phyloP scores from a whole-genome alignment of 2,113 vertebrate genomes.

The Ctenodactylus gundi region DNA sequence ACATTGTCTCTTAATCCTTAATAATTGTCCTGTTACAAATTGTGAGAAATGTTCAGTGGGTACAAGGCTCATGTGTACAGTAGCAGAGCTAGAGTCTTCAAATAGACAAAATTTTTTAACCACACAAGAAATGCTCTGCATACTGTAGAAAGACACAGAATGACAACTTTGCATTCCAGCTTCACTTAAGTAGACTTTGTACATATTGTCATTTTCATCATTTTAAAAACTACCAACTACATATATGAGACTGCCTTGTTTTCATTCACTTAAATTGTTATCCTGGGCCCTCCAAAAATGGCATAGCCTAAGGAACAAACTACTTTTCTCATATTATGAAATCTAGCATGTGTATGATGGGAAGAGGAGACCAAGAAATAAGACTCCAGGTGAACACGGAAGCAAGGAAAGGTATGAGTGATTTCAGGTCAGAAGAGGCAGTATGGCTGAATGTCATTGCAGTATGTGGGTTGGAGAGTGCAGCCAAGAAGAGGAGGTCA shows the following conservation, averaged over 20 bases:
- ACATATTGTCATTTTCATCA: not conserved
- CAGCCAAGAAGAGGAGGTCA: not conserved
- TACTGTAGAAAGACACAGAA: not conserved
- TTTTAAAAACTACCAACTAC: not conserved
- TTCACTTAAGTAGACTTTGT: not conserved
- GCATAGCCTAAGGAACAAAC: not conserved
- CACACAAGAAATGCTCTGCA: not conserved
- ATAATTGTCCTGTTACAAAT: conserved; percentile 60
- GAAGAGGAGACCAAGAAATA: not conserved
- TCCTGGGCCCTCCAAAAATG: not conserved
- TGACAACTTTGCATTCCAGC: not conserved
- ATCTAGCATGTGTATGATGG: not conserved
- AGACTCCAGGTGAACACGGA: not conserved
- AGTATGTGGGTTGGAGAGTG: fast-evolving
- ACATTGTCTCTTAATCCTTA: conserved; percentile 50
- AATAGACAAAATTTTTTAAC: not conserved
- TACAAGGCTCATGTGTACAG: not conserved
- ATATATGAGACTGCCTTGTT: not conserved
- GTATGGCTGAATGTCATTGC: not conserved
- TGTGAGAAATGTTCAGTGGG: not conserved
- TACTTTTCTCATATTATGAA: not conserved
- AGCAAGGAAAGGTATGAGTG: not conserved
- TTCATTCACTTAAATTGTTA: not conserved
- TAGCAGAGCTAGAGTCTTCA: not conserved
- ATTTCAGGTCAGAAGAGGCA: not conserved